Percentiles rank a stretch among this genome's conserved stretches.
Conservation (phyloP, 2,888 invertebrate genomes). For the Agonopterix alstromeriana region DNA sequence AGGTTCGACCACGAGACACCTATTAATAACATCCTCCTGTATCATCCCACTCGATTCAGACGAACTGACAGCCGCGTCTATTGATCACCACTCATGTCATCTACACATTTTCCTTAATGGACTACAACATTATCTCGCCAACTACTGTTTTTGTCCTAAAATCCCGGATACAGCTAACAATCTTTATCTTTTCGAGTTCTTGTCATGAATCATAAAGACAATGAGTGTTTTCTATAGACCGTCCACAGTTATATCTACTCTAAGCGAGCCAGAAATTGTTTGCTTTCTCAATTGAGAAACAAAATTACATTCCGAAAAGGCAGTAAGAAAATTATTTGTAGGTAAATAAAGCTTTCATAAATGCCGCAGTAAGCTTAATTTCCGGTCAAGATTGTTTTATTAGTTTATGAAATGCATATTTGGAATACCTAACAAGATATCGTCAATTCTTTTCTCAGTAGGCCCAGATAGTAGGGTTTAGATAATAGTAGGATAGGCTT, state of each 20-base stretch:
- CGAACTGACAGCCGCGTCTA: conserved; percentile 39
- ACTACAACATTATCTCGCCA: conserved; percentile 43
- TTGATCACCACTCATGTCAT: conserved; percentile 65
- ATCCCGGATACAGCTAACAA: conserved; percentile 30
- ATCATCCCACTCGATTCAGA: conserved; percentile 37
- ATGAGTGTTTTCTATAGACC: conserved; percentile 1
- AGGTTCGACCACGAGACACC: conserved; percentile 39
- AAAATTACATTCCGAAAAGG: neutral
- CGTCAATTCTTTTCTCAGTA: too few relatives aligned
- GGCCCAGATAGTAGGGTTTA: too few relatives aligned
- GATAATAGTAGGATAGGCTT: too few relatives aligned
- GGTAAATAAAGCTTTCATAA: neutral
- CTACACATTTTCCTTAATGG: conserved; percentile 64
- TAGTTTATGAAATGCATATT: too few relatives aligned
- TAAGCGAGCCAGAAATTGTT: neutral
- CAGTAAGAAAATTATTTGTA: neutral
- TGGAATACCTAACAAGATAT: too few relatives aligned
- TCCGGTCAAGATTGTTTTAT: too few relatives aligned
- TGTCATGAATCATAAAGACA: conserved; percentile 7
- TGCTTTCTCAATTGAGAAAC: neutral
- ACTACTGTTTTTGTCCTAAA: conserved; percentile 56
- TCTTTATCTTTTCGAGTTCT: neutral
- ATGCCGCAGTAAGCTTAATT: too few relatives aligned
- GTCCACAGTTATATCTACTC: neutral
- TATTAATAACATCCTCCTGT: conserved; percentile 52